Base-by-base conservation (phyloP, 1,140 invertebrate species). In the Cotesia glomerata region DNA sequence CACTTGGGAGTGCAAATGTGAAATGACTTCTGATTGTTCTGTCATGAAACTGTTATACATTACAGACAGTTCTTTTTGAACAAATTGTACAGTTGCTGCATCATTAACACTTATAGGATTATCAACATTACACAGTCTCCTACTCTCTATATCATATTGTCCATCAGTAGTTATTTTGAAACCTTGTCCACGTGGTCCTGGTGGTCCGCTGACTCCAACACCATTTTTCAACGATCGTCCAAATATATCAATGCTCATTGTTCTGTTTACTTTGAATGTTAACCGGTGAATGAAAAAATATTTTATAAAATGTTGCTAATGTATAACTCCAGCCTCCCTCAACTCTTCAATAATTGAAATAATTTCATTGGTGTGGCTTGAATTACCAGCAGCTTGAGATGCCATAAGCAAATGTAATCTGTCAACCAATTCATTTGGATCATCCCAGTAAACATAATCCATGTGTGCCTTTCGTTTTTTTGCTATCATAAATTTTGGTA, bases 241-340 rank as follows among this genome's bases (percentile, higher is more conserved):
- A 45, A 75, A 75, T 49, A 73, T 66, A 35, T 75, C 74, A 18
- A 72, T 54, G 56, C 63, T 72, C 52, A 72, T 72, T n/a, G 7
- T 65, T 52, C n/a, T 52, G 7, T 64, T 16, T 32, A 1, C 49
- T 26, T 26, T 26, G 26, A 52, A 52, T 4, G 26, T 52, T 32
- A 1, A 18, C 36, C n/a, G 35, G 13, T 18, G 26, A n/a, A 34
- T 26, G 13, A 34, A 52, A 54, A 45, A 54, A 14, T 13, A 11
- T 64, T 56, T 7, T 36, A 11, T 36, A 11, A 58, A 7, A 4
- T 11, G 62, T 34, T 67, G 26, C 26, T 67, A 54, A 67, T 67
- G 54, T 13, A 67, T 67, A 34, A 67, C 35, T 67, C 32, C 65
- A 52, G 65, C 65, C 18, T 67, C 65, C 13, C 65, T 49, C 34